Conservation (phyloP, 2,797 vertebrate species). For the Amazonetta brasiliensis region DNA sequence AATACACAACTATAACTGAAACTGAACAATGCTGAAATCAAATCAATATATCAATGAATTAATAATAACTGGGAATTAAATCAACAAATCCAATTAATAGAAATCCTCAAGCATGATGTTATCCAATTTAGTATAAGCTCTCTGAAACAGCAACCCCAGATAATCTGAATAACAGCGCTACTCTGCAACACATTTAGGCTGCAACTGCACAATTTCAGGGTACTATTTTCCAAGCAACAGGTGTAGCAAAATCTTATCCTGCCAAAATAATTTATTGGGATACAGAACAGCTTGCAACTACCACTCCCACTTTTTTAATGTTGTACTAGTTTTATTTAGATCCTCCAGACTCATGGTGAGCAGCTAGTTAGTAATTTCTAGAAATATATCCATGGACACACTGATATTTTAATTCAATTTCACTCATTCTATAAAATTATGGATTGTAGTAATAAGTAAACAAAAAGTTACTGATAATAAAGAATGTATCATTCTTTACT, state of each 20-base stretch:
- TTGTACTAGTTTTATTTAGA: neutral
- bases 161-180: neutral
- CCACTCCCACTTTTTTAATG: neutral
- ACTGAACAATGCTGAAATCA: neutral
- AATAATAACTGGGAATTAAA: neutral
- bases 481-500: neutral
- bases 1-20: neutral
- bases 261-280: neutral
- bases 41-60: neutral
- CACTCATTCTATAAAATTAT: neutral
- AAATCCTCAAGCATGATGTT: neutral
- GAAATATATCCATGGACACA: neutral
- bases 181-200: neutral
- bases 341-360: neutral
- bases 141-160: neutral
- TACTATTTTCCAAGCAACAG: neutral
- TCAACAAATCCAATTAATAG: neutral
- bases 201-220: neutral
- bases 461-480: neutral
- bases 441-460: neutral
- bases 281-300: neutral
- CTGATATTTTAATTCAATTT: neutral
- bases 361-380: neutral
- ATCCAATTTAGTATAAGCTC: neutral
- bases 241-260: neutral